Evolutionary conservation across 2,888 invertebrate species (phyloP).

Genomic region (Pollenia griseotomentosa): DNA sequence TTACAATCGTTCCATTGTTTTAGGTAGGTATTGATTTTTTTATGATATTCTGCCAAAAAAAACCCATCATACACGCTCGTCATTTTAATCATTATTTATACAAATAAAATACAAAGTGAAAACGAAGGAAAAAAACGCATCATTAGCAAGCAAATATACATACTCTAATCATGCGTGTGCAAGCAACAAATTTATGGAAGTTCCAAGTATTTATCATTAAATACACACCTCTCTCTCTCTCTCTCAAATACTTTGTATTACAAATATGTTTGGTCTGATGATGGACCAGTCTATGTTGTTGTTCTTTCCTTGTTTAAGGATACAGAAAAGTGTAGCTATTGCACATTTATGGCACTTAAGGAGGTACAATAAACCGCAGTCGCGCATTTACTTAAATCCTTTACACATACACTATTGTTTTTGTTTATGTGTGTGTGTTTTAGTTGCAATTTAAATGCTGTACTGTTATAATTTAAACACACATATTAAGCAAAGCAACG

Average conservation of each 20-base stretch:
- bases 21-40: conserved; percentile 33
- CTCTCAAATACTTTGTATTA: neutral
- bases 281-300: conserved; percentile 23
- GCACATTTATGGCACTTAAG: conserved; percentile 32
- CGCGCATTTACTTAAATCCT: neutral
- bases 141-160: conserved; percentile 56
- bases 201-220: conserved; percentile 65
- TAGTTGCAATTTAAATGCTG: conserved; percentile 13
- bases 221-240: neutral
- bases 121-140: conserved; percentile 25
- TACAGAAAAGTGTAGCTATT: neutral
- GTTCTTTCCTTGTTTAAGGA: conserved; percentile 6
- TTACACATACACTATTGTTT: neutral
- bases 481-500: conserved; percentile 31
- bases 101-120: conserved; percentile 6
- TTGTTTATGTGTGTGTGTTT: neutral
- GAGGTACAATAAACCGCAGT: conserved; percentile 56
- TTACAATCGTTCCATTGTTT: conserved; percentile 35
- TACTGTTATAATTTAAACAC: conserved; percentile 18
- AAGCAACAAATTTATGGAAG: conserved; percentile 24
- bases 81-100: conserved; percentile 46
- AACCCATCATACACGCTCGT: conserved; percentile 47
- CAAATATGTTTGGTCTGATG: neutral
- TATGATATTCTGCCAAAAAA: conserved; percentile 44
- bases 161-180: neutral